Evolutionary conservation across 2,888 invertebrate species (phyloP).

Genomic region (Abscondita cerata): DNA sequence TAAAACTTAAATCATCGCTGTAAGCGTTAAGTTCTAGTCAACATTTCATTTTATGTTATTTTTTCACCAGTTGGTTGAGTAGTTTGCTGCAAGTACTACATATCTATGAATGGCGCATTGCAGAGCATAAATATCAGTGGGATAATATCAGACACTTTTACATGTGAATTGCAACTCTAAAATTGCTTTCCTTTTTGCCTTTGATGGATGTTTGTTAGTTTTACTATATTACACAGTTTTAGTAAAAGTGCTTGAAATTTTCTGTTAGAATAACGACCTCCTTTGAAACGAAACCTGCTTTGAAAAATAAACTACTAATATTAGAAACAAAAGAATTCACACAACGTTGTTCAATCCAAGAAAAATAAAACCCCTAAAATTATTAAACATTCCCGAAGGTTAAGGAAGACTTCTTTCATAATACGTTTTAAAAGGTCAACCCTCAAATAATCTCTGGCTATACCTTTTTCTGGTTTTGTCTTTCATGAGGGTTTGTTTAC

Average conservation of each 20-base stretch:
- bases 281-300: background rate
- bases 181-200: slow-evolving; percentile 35
- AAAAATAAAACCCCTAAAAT: too few species aligned
- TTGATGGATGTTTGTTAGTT: slow-evolving; percentile 34
- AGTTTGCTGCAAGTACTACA: slow-evolving; percentile 21
- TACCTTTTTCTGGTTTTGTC: slow-evolving; percentile 23
- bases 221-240: slow-evolving; percentile 19
- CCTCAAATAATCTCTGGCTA: slow-evolving; percentile 20
- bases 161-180: slow-evolving; percentile 39
- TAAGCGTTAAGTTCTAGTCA: slow-evolving; percentile 8
- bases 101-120: slow-evolving; percentile 33
- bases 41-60: slow-evolving; percentile 14
- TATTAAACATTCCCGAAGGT: too few species aligned
- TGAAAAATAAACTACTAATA: background rate
- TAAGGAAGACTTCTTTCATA: background rate
- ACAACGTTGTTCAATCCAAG: too few species aligned
- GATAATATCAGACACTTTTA: slow-evolving; percentile 38
- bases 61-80: slow-evolving; percentile 19
- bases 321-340: background rate
- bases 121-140: slow-evolving; percentile 35
- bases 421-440: slow-evolving; percentile 23
- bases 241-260: slow-evolving; percentile 11
- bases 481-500: slow-evolving; percentile 25
- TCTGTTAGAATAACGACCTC: slow-evolving; percentile 1
- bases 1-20: slow-evolving; percentile 7